Evolutionary conservation across 2,888 invertebrate genomes (phyloP).

Genomic region (Catocala nupta): DNA sequence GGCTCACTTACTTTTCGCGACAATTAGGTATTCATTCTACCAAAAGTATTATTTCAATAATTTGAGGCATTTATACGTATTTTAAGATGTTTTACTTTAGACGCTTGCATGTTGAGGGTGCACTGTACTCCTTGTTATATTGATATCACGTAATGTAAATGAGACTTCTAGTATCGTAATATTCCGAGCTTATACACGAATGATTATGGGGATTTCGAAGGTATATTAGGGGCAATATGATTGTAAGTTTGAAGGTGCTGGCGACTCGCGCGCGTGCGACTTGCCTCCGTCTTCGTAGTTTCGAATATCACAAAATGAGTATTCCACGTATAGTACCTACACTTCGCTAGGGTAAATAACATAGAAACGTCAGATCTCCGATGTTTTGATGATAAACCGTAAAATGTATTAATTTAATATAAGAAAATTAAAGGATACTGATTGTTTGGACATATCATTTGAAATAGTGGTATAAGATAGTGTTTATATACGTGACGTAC

Average conservation of each 20-base stretch:
- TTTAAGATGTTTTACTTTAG: constrained; percentile 63
- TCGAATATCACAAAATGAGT: constrained; percentile 77
- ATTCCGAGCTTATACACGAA: constrained; percentile 62
- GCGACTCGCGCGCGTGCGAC: constrained; percentile 80
- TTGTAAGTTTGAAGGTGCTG: constrained; percentile 80
- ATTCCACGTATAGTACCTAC: constrained; percentile 77
- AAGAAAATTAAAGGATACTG: constrained; percentile 76
- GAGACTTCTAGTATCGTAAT: constrained; percentile 68
- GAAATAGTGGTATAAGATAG: constrained; percentile 78
- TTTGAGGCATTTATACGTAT: constrained; percentile 64
- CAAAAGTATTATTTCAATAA: constrained; percentile 83
- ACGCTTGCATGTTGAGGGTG: constrained; percentile 72
- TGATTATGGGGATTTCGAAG: constrained; percentile 72
- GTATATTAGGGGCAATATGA: constrained; percentile 76
- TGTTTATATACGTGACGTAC: constrained; percentile 84
- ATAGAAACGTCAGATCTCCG: constrained; percentile 80
- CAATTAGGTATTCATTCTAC: constrained; percentile 78
- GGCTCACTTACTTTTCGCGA: constrained; percentile 55
- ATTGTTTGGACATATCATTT: constrained; percentile 80
- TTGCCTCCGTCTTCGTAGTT: constrained; percentile 82
- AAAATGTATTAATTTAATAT: constrained; percentile 78
- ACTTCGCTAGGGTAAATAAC: constrained; percentile 73
- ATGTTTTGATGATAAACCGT: constrained; percentile 76
- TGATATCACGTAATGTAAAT: constrained; percentile 67
- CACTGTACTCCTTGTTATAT: constrained; percentile 61